These are phyloP conservation scores for Drosophila flavopinicola DNA, from an alignment of 2,888 invertebrate species.

Conservation along the genomic window DNA sequence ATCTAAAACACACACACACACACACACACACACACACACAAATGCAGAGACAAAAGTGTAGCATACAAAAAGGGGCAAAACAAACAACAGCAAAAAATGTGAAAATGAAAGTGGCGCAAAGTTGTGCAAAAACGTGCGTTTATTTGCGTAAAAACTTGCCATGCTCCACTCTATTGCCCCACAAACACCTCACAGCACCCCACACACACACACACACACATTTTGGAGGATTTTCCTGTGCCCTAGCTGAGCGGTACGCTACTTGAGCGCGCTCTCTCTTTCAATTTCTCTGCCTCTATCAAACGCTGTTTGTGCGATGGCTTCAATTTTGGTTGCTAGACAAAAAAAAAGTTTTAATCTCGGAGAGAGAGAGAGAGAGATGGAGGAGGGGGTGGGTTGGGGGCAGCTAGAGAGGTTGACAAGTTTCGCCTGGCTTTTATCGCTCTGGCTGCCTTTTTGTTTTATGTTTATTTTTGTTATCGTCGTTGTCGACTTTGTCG, in stretches of 20 bases:
- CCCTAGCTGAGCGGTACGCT: slow-evolving; percentile 31
- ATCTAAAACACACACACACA: slow-evolving; percentile 22
- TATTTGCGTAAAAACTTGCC: slow-evolving; percentile 73
- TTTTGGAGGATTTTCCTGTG: slow-evolving; percentile 55
- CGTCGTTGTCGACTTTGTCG: slow-evolving; percentile 31
- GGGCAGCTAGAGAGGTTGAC: slow-evolving; percentile 35
- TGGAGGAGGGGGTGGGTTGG: too few species aligned
- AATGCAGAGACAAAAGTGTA: slow-evolving; percentile 28
- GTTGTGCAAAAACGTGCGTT: slow-evolving; percentile 76
- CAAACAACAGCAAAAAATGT: slow-evolving; percentile 10
- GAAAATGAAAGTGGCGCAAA: slow-evolving; percentile 70
- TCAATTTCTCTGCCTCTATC: slow-evolving; percentile 1
- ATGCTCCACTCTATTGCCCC: slow-evolving; percentile 8
- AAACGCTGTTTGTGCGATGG: slow-evolving; percentile 39
- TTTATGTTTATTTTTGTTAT: slow-evolving; percentile 69
- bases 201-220: slow-evolving; percentile 23
- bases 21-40: slow-evolving; percentile 5
- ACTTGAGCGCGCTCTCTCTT: slow-evolving; percentile 32
- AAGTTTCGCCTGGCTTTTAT: slow-evolving; percentile 52
- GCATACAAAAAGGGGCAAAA: slow-evolving; percentile 45
- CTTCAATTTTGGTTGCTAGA: slow-evolving; percentile 73
- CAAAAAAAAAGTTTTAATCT: slow-evolving; percentile 64
- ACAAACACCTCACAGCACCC: neutral
- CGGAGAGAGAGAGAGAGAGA: slow-evolving; percentile 32
- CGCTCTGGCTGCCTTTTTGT: slow-evolving; percentile 56